A percentile compares a stretch with the other conserved stretches of the same genome.
phyloP scores from a whole-genome alignment of 2,888 invertebrate species.

The Limnephilus auricula region DNA sequence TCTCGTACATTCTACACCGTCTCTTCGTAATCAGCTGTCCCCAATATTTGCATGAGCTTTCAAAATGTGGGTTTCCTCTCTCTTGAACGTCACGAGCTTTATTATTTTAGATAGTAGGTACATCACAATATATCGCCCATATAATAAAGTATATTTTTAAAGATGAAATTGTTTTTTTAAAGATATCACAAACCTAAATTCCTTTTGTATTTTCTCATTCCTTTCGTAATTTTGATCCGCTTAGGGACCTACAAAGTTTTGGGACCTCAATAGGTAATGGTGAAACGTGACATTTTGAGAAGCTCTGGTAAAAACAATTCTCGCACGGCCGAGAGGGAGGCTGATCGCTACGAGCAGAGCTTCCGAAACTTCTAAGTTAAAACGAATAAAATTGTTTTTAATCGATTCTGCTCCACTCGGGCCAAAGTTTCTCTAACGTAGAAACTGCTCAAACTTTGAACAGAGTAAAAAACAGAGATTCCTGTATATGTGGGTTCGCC shows the following conservation, averaged over 20 bases:
- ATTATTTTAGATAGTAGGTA: not conserved
- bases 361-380: constrained; percentile 61
- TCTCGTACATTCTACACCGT: constrained; percentile 27
- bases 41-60: constrained; percentile 33
- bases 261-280: not conserved
- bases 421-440: constrained; percentile 58
- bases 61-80: not conserved
- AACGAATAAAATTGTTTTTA: constrained; percentile 67
- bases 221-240: not conserved
- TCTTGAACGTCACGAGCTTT: not conserved
- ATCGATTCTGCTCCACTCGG: constrained; percentile 64
- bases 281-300: not conserved
- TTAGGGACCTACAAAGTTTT: not conserved
- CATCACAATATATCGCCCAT: no score
- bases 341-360: constrained; percentile 53
- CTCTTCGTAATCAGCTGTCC: constrained; percentile 48
- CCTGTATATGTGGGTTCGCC: not conserved
- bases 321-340: constrained; percentile 50
- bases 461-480: constrained; percentile 28
- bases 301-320: constrained; percentile 55
- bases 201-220: not conserved
- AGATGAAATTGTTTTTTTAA: not conserved
- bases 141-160: no score
- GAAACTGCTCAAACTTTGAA: constrained; percentile 34
- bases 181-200: not conserved